These are phyloP conservation scores for Heliconius eleuchia DNA, from an alignment of 1,140 invertebrate genomes.

Conservation along the genomic window DNA sequence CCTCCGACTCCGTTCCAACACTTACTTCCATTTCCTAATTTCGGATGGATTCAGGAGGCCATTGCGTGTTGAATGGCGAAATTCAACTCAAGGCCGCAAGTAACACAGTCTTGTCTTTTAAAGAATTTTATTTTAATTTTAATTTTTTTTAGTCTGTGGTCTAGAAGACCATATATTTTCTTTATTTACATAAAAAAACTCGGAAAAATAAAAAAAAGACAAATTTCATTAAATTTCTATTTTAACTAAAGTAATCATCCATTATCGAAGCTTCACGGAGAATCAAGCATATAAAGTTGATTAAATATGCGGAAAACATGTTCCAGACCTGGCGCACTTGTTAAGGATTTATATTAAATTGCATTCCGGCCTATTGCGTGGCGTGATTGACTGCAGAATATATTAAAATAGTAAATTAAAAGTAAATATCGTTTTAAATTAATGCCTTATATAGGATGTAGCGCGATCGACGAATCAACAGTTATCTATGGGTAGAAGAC, in stretches of 20 bases:
- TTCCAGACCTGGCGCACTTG: background rate
- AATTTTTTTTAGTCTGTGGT: too few species aligned
- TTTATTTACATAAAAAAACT: background rate
- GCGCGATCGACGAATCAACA: too few species aligned
- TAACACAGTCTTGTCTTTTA: too few species aligned
- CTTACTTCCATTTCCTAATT: too few species aligned
- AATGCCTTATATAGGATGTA: too few species aligned
- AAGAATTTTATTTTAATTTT: too few species aligned
- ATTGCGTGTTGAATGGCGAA: too few species aligned
- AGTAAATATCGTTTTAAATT: background rate
- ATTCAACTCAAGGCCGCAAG: too few species aligned
- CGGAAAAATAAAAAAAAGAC: background rate
- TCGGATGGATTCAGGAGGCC: too few species aligned
- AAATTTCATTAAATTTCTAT: background rate
- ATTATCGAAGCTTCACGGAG: background rate
- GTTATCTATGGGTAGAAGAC: too few species aligned
- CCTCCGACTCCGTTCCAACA: too few species aligned
- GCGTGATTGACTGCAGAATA: slow-evolving; percentile 2
- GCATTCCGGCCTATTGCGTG: slow-evolving; percentile 20
- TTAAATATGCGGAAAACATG: slow-evolving; percentile 7
- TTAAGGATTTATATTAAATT: slow-evolving; percentile 28
- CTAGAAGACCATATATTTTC: background rate
- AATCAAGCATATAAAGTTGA: background rate
- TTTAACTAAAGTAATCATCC: background rate
- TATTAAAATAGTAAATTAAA: background rate